phyloP scores from a whole-genome alignment of 2,888 invertebrate genomes.

The Tuberolachnus salignus region DNA sequence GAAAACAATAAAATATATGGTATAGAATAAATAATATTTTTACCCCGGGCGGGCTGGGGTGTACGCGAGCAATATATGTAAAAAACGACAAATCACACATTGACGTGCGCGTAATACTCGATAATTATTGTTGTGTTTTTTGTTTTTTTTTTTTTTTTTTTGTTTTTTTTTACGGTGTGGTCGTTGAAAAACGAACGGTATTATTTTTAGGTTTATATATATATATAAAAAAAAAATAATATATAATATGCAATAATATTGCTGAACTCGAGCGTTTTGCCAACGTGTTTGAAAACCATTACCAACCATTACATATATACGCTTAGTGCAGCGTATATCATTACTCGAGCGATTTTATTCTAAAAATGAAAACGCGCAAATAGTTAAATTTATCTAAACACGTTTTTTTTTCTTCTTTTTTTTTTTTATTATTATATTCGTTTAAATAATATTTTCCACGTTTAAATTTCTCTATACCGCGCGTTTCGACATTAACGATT shows the following conservation, averaged over 20 bases:
- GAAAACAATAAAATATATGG: not conserved
- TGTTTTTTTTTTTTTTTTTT: too few species aligned
- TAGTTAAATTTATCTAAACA: slow-evolving; percentile 33
- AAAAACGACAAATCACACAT: not conserved
- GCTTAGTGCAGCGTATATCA: not conserved
- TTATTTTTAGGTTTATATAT: slow-evolving; percentile 38
- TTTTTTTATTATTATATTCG: not conserved
- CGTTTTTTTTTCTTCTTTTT: too few species aligned
- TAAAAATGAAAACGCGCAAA: slow-evolving; percentile 42
- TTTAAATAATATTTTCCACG: slow-evolving; percentile 26
- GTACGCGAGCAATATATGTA: not conserved
- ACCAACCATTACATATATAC: slow-evolving; percentile 1
- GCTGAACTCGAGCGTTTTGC: slow-evolving; percentile 38
- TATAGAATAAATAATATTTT: too few species aligned
- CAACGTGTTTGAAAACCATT: slow-evolving; percentile 35
- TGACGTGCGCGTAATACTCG: not conserved
- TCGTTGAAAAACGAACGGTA: slow-evolving; percentile 22
- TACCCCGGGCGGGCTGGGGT: not conserved
- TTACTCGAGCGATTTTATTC: slow-evolving; percentile 26
- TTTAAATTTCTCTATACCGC: not conserved
- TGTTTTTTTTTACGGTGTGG: too few species aligned
- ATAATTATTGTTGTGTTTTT: not conserved
- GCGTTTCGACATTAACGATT: slow-evolving; percentile 25
- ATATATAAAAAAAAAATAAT: slow-evolving; percentile 1
- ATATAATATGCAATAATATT: slow-evolving; percentile 14